Evolutionary conservation across 2,113 vertebrate genomes (phyloP), one percentile per base, ranked within the genome.

Genomic region (Amblyopsis rosae): DNA sequence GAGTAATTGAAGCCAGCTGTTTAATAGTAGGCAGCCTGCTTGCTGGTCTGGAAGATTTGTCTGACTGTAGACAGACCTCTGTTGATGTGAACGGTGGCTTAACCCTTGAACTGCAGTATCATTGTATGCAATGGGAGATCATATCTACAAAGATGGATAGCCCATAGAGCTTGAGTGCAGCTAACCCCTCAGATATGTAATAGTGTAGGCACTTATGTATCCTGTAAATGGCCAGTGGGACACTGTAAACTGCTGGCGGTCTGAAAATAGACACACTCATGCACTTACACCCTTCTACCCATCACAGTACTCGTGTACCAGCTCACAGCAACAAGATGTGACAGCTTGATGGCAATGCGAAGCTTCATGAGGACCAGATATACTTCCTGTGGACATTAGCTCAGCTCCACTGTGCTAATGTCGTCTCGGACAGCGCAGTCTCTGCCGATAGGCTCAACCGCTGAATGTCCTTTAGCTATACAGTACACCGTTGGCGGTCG

Each of bases 1-100:
- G 55, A 62, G 63, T 90, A 85, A 92, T 87, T 88, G 81, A 85
- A 45, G 72, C 78, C 88, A 89, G 88, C 83, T 90, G 86, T 73
- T 74, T 56, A 26, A 68, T 59, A 67, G 73, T 13, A 70, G 59
- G 46, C 62, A 33, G 50, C 61, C 68, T 79, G 72, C 63, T 72
- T 56, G 74, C 58, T 71, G 79, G 66, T 55, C 47, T 68, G 59
- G 32, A 16, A 57, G 50, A 67, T 71, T 70, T 49, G 69, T 47
- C 63, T 81, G 69, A 81, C 49, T 55, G 69, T 63, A 72, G 64
- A 75, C 70, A 72, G 62, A 49, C 32, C 56, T 78, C 26, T 67
- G 35, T 61, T 73, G 65, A 65, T 76, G 71, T 63, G 61, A 17
- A 50, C 3, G n/a, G 12, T 54, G 62, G 74, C 49, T 82, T 85